phyloP scores from a whole-genome alignment of 2,888 invertebrate species.

The Subacronicta megacephala region DNA sequence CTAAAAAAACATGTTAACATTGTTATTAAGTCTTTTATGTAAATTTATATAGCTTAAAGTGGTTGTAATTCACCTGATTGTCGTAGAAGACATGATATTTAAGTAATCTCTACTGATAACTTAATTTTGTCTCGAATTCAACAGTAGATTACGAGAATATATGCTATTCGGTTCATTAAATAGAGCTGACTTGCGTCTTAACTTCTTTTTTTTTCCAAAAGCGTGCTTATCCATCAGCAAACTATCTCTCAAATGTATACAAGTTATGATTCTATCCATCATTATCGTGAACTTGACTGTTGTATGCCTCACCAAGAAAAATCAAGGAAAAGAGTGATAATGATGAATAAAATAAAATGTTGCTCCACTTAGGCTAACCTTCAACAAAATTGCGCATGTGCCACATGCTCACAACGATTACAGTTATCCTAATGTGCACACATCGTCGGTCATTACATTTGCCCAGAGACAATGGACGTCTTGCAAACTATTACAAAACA shows the following conservation, averaged over 20 bases:
- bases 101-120: neutral
- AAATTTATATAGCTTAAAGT: neutral
- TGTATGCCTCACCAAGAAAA: constrained; percentile 13
- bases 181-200: neutral
- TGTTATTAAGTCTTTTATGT: neutral
- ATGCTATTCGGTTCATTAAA: constrained; percentile 14
- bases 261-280: too few species aligned
- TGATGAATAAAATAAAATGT: constrained; percentile 17
- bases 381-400: constrained; percentile 47
- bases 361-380: constrained; percentile 50
- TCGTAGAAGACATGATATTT: constrained; percentile 12
- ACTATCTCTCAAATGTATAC: constrained; percentile 28
- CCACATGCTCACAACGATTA: constrained; percentile 44
- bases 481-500: constrained; percentile 48
- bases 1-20: too few species aligned
- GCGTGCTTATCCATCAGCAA: neutral
- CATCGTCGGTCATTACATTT: constrained; percentile 46
- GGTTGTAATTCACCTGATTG: constrained; percentile 1
- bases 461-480: constrained; percentile 45
- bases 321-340: constrained; percentile 21
- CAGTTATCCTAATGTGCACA: constrained; percentile 49
- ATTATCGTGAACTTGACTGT: constrained; percentile 6
- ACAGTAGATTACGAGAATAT: constrained; percentile 3
- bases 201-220: constrained; percentile 3
- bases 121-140: constrained; percentile 15